Evolutionary conservation across 2,113 vertebrate genomes (phyloP), one percentile per base, ranked within the genome.

Genomic region (Coracopsis vasa): DNA sequence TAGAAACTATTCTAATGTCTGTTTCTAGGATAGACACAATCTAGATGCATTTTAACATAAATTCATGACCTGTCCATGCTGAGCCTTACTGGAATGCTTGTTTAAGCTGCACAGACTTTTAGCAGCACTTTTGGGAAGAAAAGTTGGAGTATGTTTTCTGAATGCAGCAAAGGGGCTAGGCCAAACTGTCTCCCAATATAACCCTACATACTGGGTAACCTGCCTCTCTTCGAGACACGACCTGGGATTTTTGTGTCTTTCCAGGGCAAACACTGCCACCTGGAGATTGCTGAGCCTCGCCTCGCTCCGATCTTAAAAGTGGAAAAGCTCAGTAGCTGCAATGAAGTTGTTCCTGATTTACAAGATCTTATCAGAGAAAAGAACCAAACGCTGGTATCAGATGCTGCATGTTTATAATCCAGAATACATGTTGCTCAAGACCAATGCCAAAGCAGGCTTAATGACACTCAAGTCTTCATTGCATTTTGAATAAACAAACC

Each of bases 221-320:
- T 2, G 47, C 0, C 7, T 14, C 44, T 37, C 56, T 11, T 25
- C 1, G 0, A 78, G 45, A 10, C 3, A 1, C 0, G 0, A 4
- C 28, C 24, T 1, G 42, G 27, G 13, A 7, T 25, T 47, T 31
- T 28, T 5, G 5, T 54, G 29, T 9, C 47, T 37, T 45, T 24
- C 0, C 41, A 27, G 60, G 11, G 79, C 61, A 2, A 25, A 42
- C 45, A 18, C 19, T 41, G n/a, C 79, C 92, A 65, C 39, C 82
- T 53, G 80, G 31, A 61, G 82, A 54, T 23, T 4, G 45, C 33
- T 23, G 41, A 60, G 53, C 60, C 28, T n/a, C 35, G 39, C 29
- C 48, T 54, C 13, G 0, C 13, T 17, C 27, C 9, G 2, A 0
- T 5, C 28, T 21, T 5, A 0, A 9, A 12, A 19, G 6, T 11